A percentile compares a stretch with the other conserved stretches of the same genome.
Evolutionary conservation across 2,797 vertebrate species (phyloP).

Genomic region (Tragelaphus oryx): DNA sequence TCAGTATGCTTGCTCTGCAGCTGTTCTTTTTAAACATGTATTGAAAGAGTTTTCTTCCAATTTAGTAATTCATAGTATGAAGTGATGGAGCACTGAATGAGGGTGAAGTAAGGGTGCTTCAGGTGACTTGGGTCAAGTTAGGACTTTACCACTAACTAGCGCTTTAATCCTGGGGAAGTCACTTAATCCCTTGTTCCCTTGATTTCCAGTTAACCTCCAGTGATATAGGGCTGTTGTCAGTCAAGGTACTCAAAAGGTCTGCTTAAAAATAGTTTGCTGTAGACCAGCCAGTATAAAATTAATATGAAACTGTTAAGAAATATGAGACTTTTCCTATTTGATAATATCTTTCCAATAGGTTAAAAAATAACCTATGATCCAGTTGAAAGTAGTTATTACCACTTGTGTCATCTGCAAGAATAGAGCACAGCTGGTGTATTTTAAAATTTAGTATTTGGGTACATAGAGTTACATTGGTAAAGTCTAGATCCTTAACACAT

Average conservation of each 20-base stretch:
- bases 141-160: background rate
- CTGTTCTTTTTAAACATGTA: background rate
- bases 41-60: background rate
- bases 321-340: background rate
- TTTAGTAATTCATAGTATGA: background rate
- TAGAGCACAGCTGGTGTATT: background rate
- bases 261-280: background rate
- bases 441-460: slow-evolving; percentile 1
- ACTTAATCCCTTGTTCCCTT: background rate
- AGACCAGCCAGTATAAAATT: background rate
- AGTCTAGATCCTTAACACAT: background rate
- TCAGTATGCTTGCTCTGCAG: background rate
- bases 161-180: background rate
- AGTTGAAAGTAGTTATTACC: background rate
- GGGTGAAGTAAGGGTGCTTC: background rate
- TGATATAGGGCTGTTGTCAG: background rate
- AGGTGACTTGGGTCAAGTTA: background rate
- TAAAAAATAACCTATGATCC: background rate
- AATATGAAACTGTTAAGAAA: slow-evolving; percentile 13
- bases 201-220: background rate
- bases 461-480: background rate
- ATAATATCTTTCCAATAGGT: slow-evolving; percentile 4
- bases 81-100: background rate
- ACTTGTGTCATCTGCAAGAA: background rate
- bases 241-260: background rate